Base-by-base conservation (phyloP, 2,113 vertebrate species). In the Vireo altiloquus region DNA sequence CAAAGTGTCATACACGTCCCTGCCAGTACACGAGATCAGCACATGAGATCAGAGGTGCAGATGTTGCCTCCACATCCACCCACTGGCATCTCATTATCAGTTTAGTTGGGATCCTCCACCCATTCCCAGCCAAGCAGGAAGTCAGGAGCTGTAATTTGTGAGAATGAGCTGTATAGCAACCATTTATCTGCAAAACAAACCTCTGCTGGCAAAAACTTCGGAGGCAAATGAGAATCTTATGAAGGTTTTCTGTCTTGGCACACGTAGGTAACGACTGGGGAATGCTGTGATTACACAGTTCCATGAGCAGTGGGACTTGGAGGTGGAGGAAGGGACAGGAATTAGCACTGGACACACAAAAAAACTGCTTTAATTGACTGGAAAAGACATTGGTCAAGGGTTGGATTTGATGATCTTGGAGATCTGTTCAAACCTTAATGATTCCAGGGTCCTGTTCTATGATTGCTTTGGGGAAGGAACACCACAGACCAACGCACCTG, bases 11-110 rank as follows among this genome's bases (percentile, higher is more conserved):
- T 96, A 16, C 80, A 16, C 1, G 15, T 78, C 93, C 83, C 88
- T 96, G 96, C 96, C 96, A 97, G 96, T 78, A 95, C 94, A 96
- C 94, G 54, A 96, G 94, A 96, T 97, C 96, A 97, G 93, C 95
- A 96, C 94, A 97, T 97, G 96, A 96, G 95, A 96, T 96, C 96
- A 97, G 96, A 92, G 49, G 3, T 93, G 72, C 96, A 97, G 95
- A 97, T 97, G 96, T 96, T 94, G 96, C 95, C 92, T 97, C 61
- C 88, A 71, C 88, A 91, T 96, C 96, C 96, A 82, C 96, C 96
- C 96, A 96, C 88, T 96, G 96, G 94, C 95, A 97, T 96, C 94
- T 94, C 85, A 96, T 74, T 96, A 97, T 97, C 96, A 96, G 80
- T 92, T 90, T 40, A 37, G 82, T 69, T 87, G 53, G 86, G 61